Percentiles rank a stretch among this genome's conserved stretches.
These are phyloP conservation scores for Isoperla grammatica DNA, from an alignment of 2,888 invertebrate genomes.

Conservation along the genomic window DNA sequence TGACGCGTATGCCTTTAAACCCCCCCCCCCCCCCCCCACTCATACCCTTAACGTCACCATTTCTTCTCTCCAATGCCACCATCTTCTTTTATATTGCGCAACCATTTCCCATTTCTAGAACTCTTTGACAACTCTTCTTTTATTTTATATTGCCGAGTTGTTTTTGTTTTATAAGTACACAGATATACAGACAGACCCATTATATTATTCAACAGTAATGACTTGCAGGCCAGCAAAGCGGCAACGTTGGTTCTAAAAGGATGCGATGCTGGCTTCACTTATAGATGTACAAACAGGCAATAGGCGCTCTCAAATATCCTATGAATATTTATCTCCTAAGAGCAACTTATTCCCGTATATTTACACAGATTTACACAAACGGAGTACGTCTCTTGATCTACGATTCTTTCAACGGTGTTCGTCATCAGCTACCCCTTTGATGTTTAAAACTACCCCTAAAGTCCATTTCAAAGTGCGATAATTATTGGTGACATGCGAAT, in stretches of 20 bases:
- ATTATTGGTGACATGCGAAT: background rate
- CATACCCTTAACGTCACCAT: background rate
- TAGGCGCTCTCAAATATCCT: background rate
- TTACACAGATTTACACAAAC: background rate
- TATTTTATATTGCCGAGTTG: constrained; percentile 11
- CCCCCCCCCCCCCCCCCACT: background rate
- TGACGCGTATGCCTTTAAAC: constrained; percentile 19
- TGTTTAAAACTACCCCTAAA: constrained; percentile 6
- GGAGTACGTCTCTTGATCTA: background rate
- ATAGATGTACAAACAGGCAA: background rate
- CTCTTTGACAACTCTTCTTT: constrained; percentile 11
- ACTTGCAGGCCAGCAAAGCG: constrained; percentile 13
- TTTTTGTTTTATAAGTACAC: constrained; percentile 24
- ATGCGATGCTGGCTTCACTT: background rate
- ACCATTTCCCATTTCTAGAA: background rate
- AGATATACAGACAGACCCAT: constrained; percentile 14
- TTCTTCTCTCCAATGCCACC: background rate
- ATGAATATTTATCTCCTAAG: constrained; percentile 12
- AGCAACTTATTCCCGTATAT: constrained; percentile 1
- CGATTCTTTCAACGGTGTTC: constrained; percentile 2
- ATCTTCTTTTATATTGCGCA: constrained; percentile 11
- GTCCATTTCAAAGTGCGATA: constrained; percentile 5
- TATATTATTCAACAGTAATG: constrained; percentile 28
- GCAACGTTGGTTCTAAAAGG: background rate
- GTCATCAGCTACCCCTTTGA: constrained; percentile 1